Evolutionary conservation across 64 coral and sea anemone genomes (phyloP), one percentile per base, ranked within the genome.

Genomic region (Montipora capricornis): DNA sequence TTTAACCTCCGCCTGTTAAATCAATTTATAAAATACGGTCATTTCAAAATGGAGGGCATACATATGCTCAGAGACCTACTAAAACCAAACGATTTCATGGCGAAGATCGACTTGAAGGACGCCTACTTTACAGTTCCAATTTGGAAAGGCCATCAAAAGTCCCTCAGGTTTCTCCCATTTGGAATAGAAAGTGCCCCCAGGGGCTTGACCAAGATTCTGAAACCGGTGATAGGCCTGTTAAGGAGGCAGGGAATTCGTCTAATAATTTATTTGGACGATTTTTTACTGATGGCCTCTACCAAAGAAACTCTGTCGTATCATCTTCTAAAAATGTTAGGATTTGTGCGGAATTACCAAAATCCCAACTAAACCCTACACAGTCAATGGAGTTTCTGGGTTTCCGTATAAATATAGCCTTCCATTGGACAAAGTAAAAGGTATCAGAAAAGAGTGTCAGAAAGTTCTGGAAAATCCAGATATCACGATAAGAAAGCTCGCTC

Each of bases 1-100:
- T 62, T 79, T 68, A 93, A 86, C 75, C 77, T 87, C 15, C 15
- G 66, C 6, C 79, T 45, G 58, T 69, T 93, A 68, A 84, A 93
- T 87, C 81, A 76, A 66, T 93, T 76, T 68, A 49, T 93, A 52
- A 66, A 69, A 78, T 93, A 87, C 91, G n/a, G 79, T 68, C 82
- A 87, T 49, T 91, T 91, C 62, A 91, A 91, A 73, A 91, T 91
- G 29, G 89, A 81, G 68, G 89, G 89, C 78, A 93, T 93, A 50
- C 69, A 76, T 66, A 93, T 87, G 91, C 74, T 93, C 5, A 85
- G 44, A 87, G 81, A 93, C 52, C 73, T 87, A 1, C 76, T 87
- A 20, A 93, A 74, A 78, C 73, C 26, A 78, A 83, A 48, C 13
- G 73, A 87, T 81, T 92, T 81, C 16, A 70, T 55, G 52, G 52